A percentile compares a stretch with the other conserved stretches of the same genome.
Conservation (phyloP, 2,113 vertebrate genomes). For the Microtus richardsoni region DNA sequence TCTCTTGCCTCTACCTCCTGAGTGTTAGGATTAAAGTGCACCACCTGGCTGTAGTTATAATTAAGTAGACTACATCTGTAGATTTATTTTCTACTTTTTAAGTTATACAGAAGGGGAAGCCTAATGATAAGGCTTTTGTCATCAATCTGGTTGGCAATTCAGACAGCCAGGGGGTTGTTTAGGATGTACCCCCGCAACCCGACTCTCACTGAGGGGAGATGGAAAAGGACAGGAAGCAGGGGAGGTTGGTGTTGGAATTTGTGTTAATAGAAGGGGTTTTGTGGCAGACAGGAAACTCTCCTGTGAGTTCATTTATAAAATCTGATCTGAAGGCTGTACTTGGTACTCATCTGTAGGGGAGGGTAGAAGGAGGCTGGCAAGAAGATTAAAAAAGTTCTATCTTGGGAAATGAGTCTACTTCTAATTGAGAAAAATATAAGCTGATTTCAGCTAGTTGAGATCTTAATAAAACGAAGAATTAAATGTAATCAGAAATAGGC, state of each 20-base stretch:
- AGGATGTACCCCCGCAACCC: no score
- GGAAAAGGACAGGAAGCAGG: background rate
- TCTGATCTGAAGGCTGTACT: conserved; percentile 5
- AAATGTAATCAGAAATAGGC: conserved; percentile 75
- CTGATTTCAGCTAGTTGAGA: conserved; percentile 77
- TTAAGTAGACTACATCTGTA: background rate
- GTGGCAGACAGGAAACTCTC: conserved; percentile 45
- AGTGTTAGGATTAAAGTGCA: background rate
- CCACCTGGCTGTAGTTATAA: background rate
- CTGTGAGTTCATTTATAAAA: conserved; percentile 64
- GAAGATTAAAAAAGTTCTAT: conserved; percentile 72
- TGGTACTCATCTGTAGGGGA: conserved; percentile 56
- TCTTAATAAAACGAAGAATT: conserved; percentile 81
- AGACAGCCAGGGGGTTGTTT: background rate
- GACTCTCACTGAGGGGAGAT: background rate
- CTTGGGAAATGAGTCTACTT: conserved; percentile 79
- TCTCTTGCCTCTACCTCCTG: background rate
- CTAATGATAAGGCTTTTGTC: background rate
- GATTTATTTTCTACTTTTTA: background rate
- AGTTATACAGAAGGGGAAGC: background rate
- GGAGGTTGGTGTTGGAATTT: background rate
- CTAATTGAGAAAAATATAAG: conserved; percentile 76
- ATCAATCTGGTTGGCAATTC: background rate
- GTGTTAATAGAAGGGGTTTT: conserved; percentile 35
- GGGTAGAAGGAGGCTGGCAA: conserved; percentile 20